Percentiles rank a stretch among this genome's conserved stretches.
These are phyloP conservation scores for Gobiocypris rarus DNA, from an alignment of 2,113 vertebrate species.

Conservation along the genomic window DNA sequence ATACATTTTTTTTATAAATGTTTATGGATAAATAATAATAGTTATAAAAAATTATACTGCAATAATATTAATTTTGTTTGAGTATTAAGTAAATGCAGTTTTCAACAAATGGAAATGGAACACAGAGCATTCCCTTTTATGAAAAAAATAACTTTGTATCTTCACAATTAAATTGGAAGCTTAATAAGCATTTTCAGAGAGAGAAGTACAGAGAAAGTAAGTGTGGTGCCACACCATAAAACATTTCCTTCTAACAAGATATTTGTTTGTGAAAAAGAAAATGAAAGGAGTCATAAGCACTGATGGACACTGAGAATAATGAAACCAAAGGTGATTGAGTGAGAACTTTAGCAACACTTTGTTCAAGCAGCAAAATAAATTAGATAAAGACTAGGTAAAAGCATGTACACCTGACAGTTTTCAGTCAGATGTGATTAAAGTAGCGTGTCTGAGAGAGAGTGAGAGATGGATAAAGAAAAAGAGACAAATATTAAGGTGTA, in stretches of 20 bases:
- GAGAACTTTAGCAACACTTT: background rate
- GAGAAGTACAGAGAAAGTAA: background rate
- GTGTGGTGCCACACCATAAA: background rate
- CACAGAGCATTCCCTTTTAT: too few relatives aligned
- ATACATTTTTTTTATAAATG: too few relatives aligned
- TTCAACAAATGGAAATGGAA: too few relatives aligned
- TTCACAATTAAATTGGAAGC: too few relatives aligned
- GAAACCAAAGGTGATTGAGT: background rate
- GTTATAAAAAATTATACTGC: too few relatives aligned
- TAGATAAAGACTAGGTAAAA: background rate
- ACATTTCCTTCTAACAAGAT: background rate
- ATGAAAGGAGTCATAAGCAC: background rate
- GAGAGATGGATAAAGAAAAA: background rate
- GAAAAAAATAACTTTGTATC: too few relatives aligned
- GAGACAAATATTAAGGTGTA: constrained; percentile 26
- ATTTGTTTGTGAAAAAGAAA: background rate
- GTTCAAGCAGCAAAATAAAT: constrained; percentile 2
- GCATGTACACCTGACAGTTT: background rate
- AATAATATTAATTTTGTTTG: too few relatives aligned
- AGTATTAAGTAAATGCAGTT: too few relatives aligned
- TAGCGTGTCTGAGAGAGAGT: background rate
- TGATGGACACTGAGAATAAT: background rate
- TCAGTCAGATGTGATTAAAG: background rate
- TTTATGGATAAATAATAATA: too few relatives aligned
- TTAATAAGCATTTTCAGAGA: background rate